Evolutionary conservation across 2,888 invertebrate species (phyloP).

Genomic region (Druceiella hillmani): DNA sequence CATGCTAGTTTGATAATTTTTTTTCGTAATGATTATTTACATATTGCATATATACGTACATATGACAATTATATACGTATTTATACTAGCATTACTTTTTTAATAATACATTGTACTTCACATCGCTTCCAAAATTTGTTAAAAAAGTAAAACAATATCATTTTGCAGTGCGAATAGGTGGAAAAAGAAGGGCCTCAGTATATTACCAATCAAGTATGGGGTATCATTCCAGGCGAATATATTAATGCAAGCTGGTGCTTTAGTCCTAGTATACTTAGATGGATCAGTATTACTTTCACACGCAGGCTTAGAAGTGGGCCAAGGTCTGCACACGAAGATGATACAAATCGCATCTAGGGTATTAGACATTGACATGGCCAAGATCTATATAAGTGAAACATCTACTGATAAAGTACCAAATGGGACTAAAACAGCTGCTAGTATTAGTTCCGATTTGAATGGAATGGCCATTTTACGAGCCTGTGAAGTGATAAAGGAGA

Average conservation of each 20-base stretch:
- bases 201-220: conserved; percentile 72
- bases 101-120: no score
- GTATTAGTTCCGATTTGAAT: conserved; percentile 73
- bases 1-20: no score
- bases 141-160: no score
- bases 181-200: conserved; percentile 70
- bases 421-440: conserved; percentile 73
- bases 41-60: no score
- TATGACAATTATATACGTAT: not conserved
- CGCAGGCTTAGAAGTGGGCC: conserved; percentile 88
- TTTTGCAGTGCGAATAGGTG: conserved; percentile 58
- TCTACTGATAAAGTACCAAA: conserved; percentile 80
- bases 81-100: not conserved
- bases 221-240: conserved; percentile 62
- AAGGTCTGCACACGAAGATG: conserved; percentile 87
- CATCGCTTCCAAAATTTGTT: no score
- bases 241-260: conserved; percentile 72
- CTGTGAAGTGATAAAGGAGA: conserved; percentile 58
- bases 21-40: no score
- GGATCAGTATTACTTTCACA: conserved; percentile 76
- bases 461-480: conserved; percentile 77
- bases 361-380: conserved; percentile 54
- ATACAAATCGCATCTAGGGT: conserved; percentile 71
- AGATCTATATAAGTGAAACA: conserved; percentile 69
- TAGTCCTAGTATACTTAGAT: conserved; percentile 70